phyloP scores from a whole-genome alignment of 2,113 vertebrate genomes.

The Oreochromis niloticus region DNA sequence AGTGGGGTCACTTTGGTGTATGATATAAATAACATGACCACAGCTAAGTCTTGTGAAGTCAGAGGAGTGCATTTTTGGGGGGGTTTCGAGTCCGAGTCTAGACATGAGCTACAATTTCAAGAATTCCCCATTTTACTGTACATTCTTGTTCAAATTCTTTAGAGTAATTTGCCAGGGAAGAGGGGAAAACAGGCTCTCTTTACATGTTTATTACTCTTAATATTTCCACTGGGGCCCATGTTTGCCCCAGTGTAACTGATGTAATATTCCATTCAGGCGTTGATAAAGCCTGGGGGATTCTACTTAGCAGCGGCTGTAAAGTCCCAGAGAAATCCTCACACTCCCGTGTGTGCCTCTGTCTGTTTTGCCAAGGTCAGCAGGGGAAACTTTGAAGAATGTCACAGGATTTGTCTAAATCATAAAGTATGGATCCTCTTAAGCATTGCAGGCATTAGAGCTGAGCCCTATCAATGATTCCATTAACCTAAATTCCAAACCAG shows the following conservation, averaged over 20 bases:
- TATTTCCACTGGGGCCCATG: slow-evolving; percentile 17
- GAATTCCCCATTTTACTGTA: not conserved
- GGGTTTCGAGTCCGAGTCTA: not conserved
- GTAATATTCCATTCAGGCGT: slow-evolving; percentile 40
- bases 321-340: slow-evolving; percentile 28
- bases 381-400: slow-evolving; percentile 55
- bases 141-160: slow-evolving; percentile 7
- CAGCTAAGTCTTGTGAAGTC: not conserved
- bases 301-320: slow-evolving; percentile 13
- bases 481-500: slow-evolving; percentile 61
- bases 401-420: slow-evolving; percentile 64
- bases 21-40: not conserved
- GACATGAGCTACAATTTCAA: slow-evolving; percentile 20
- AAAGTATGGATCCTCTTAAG: slow-evolving; percentile 57
- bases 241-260: slow-evolving; percentile 36
- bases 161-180: not conserved
- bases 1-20: not conserved
- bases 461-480: slow-evolving; percentile 61
- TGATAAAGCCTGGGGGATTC: slow-evolving; percentile 36
- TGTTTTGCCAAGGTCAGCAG: slow-evolving; percentile 31
- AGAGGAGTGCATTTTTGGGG: not conserved
- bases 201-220: slow-evolving; percentile 38
- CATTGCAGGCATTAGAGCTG: slow-evolving; percentile 51
- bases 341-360: slow-evolving; percentile 1
- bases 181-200: slow-evolving; percentile 20